Percentiles rank a stretch among this genome's conserved stretches.
Evolutionary conservation across 2,888 invertebrate species (phyloP).

Genomic region (Crioceris asparagi): DNA sequence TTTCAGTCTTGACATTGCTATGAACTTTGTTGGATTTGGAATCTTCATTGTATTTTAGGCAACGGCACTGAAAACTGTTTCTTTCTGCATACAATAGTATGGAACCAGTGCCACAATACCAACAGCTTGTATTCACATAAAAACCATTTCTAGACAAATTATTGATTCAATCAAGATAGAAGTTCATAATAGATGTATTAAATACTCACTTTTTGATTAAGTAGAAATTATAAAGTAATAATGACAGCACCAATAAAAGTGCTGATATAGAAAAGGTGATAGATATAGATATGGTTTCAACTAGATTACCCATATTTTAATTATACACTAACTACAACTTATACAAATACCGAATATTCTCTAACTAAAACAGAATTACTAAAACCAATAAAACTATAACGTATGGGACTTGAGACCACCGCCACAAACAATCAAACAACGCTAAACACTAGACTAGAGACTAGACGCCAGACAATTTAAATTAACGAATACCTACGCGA

Average conservation of each 20-base stretch:
- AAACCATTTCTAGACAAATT: constrained; percentile 50
- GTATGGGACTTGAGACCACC: no score
- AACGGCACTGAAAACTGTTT: constrained; percentile 74
- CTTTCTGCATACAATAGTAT: constrained; percentile 55
- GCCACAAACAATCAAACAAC: no score
- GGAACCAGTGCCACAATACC: constrained; percentile 73
- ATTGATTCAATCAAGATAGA: constrained; percentile 3
- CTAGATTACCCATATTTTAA: constrained; percentile 10
- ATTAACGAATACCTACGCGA: no score
- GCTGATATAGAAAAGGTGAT: constrained; percentile 10
- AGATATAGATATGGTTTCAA: constrained; percentile 14
- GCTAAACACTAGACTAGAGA: no score
- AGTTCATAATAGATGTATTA: background rate
- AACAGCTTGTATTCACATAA: constrained; percentile 69
- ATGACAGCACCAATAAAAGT: constrained; percentile 15
- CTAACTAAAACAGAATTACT: no score
- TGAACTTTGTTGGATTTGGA: constrained; percentile 26
- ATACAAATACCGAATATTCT: no score
- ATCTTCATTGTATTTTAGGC: constrained; percentile 76
- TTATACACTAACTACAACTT: no score
- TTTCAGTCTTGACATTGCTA: constrained; percentile 25
- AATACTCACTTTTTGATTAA: constrained; percentile 19
- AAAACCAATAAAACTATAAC: no score
- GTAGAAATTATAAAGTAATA: constrained; percentile 19
- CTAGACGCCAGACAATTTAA: no score